These are phyloP conservation scores for Caenorhabditis inopinata DNA, from an alignment of 1,140 invertebrate genomes.

Conservation along the genomic window DNA sequence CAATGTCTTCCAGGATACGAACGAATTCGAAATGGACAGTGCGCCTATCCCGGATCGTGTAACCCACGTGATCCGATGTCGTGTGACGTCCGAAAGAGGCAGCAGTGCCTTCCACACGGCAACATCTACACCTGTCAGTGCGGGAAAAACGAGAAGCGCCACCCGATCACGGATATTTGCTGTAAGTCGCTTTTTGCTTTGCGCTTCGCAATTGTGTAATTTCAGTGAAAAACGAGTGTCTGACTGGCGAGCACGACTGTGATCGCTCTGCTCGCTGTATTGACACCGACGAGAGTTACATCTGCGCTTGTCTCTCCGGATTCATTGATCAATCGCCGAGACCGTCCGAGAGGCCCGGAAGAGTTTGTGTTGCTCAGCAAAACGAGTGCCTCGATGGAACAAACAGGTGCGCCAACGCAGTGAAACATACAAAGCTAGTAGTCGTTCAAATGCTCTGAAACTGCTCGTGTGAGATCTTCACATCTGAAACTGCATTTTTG, in stretches of 20 bases:
- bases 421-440: too few species aligned
- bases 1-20: slow-evolving; percentile 55
- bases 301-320: slow-evolving; percentile 61
- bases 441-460: too few species aligned
- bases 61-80: slow-evolving; percentile 52
- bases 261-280: slow-evolving; percentile 61
- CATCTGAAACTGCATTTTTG: too few species aligned
- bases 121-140: slow-evolving; percentile 65
- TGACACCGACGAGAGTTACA: slow-evolving; percentile 63
- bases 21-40: slow-evolving; percentile 41
- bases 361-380: slow-evolving; percentile 57
- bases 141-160: slow-evolving; percentile 54
- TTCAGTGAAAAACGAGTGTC: slow-evolving; percentile 63
- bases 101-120: slow-evolving; percentile 64
- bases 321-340: slow-evolving; percentile 60
- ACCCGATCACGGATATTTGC: slow-evolving; percentile 63
- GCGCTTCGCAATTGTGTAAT: background rate
- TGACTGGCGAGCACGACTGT: slow-evolving; percentile 59
- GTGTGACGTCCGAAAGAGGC: slow-evolving; percentile 62
- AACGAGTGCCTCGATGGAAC: slow-evolving; percentile 61
- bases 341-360: slow-evolving; percentile 58
- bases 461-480: too few species aligned
- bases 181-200: slow-evolving; percentile 40
- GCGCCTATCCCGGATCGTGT: slow-evolving; percentile 56
- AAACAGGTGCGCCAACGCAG: slow-evolving; percentile 30